Percentiles rank a stretch among this genome's conserved stretches.
These are phyloP conservation scores for Phainopepla nitens DNA, from an alignment of 2,113 vertebrate genomes.

Conservation along the genomic window DNA sequence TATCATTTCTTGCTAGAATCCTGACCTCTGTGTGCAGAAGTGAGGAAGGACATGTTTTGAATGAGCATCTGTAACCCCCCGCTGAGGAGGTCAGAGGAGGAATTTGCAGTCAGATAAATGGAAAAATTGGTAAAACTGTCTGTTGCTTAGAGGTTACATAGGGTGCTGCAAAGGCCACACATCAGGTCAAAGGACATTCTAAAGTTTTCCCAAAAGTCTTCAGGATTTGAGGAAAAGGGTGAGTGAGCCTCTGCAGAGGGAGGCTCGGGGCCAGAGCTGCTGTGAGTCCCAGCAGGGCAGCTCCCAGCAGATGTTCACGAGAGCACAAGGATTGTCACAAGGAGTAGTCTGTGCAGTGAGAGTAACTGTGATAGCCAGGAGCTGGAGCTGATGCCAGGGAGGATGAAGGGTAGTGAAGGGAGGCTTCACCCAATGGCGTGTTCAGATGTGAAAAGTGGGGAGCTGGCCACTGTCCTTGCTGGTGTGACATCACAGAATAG, in stretches of 20 bases:
- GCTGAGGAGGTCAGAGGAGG: neutral
- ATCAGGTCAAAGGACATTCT: neutral
- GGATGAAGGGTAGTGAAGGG: neutral
- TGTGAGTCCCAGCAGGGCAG: neutral
- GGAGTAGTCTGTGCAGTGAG: neutral
- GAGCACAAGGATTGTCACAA: neutral
- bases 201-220: neutral
- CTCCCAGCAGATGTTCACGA: neutral
- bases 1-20: neutral
- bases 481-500: neutral
- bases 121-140: neutral
- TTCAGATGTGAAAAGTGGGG: neutral
- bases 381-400: neutral
- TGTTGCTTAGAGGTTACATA: neutral
- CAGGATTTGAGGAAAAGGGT: neutral
- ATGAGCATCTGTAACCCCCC: neutral
- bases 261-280: neutral
- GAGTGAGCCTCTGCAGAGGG: neutral
- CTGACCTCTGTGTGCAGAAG: neutral
- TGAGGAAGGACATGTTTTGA: neutral
- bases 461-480: neutral
- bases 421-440: rapidly evolving
- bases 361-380: neutral
- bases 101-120: neutral
- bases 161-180: neutral